These are phyloP conservation scores for Eulemur macaco DNA, from an alignment of 2,113 vertebrate species.

Conservation along the genomic window DNA sequence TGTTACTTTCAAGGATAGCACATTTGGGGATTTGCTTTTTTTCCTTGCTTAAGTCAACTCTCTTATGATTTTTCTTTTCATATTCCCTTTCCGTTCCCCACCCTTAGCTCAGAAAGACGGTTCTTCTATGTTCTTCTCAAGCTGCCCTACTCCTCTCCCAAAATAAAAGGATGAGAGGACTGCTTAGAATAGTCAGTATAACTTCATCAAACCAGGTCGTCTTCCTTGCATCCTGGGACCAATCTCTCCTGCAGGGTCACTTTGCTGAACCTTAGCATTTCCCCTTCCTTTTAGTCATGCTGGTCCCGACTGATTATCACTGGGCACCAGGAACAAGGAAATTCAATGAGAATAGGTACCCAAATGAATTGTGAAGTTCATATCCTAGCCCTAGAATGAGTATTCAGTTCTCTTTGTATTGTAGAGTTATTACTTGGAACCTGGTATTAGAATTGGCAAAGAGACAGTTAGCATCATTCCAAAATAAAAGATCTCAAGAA, in stretches of 20 bases:
- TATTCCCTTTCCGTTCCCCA: not conserved
- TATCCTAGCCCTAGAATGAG: constrained; percentile 68
- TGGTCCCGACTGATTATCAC: constrained; percentile 38
- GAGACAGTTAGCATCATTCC: constrained; percentile 75
- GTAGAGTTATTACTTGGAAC: constrained; percentile 72
- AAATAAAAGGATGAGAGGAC: not conserved
- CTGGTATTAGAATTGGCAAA: constrained; percentile 71
- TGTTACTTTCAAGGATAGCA: constrained; percentile 38
- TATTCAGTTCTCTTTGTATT: constrained; percentile 64
- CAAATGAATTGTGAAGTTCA: constrained; percentile 59
- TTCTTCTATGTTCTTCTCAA: constrained; percentile 24
- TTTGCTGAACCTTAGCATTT: constrained; percentile 37
- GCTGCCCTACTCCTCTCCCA: not conserved
- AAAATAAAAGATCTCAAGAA: constrained; percentile 69
- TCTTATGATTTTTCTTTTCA: constrained; percentile 35
- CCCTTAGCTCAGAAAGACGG: not conserved
- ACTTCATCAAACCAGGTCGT: not conserved
- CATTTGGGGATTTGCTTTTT: not conserved
- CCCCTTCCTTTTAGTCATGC: not conserved
- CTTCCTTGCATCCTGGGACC: not conserved
- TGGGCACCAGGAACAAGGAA: constrained; percentile 66
- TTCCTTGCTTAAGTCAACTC: constrained; percentile 36
- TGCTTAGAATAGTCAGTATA: not conserved
- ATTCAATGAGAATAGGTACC: constrained; percentile 67
- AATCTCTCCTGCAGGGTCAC: not conserved